Evolutionary conservation across 2,888 invertebrate species (phyloP), one percentile per base, ranked within the genome.

Genomic region (Pherbina coryleti): DNA sequence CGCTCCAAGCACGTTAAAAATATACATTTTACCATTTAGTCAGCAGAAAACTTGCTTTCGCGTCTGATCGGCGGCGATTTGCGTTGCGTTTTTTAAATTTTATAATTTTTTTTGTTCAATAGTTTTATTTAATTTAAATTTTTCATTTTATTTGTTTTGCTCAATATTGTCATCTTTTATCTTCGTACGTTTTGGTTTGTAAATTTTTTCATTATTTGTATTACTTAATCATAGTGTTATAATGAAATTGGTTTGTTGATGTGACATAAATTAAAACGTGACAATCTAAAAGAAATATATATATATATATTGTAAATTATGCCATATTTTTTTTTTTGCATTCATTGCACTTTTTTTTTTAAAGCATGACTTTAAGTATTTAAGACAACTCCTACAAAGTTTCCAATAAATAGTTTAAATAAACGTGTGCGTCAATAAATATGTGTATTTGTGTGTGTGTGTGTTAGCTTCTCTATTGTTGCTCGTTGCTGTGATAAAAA

Each of bases 41-140:
- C 83, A 82, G 84, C 85, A 84, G 84, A 83, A 85, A 86, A 85
- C 85, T 84, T 82, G 86, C 86, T 85, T 84, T 85, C 84, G 85
- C 84, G 84, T 83, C 84, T 83, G 84, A 85, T 85, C 85, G 51
- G 57, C 60, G 76, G 77, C 69, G 44, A 19, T 67, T 62, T 60
- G 74, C 66, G 51, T 72, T 44, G 64, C 66, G 11, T 60, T 60
- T 69, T 51, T 72, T 34, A 78, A 67, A 25, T 25, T 60, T 60
- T 44, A 44, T 44, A 44, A 11, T 37, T 67, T n/a, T 67, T 49
- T 67, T 49, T 67, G n/a, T 31, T 31, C 9, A 53, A 71, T n/a
- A 28, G 51, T 71, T 31, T 19, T 31, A 28, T 17, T 8, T 34
- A 17, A 7, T 25, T 64, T 64, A 17, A 9, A 22, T 69, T 51